Percentiles rank a stretch among this genome's conserved stretches.
phyloP scores from a whole-genome alignment of 2,113 vertebrate species.

The Pimephales promelas region DNA sequence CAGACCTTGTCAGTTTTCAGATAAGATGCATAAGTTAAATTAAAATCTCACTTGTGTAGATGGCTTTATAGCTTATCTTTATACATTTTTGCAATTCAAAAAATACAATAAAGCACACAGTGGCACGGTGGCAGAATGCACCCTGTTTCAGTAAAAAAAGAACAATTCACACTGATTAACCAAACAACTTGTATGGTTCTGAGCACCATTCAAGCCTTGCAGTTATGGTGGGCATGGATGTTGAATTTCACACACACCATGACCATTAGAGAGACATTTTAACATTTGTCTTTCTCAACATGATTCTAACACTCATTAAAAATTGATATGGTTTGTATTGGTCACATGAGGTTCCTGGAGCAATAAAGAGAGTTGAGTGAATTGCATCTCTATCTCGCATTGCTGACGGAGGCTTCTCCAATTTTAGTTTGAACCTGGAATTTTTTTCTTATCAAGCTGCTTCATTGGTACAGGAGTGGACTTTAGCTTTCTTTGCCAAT shows the following conservation, averaged over 20 bases:
- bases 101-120: not conserved
- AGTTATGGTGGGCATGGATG: not conserved
- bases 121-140: not conserved
- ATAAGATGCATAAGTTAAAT: not conserved
- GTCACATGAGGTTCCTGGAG: not conserved
- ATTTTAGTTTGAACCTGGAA: not conserved
- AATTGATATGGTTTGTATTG: not conserved
- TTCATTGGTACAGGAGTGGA: not conserved
- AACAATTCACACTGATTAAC: not conserved
- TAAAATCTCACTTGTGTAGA: not conserved
- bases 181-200: not conserved
- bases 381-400: not conserved
- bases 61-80: not conserved
- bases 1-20: not conserved
- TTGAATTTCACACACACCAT: not conserved
- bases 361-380: not conserved
- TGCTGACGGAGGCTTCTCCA: not conserved
- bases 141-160: not conserved
- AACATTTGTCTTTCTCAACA: not conserved
- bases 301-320: not conserved
- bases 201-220: not conserved
- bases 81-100: not conserved
- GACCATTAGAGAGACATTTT: not conserved
- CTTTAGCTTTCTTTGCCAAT: not conserved
- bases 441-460: not conserved